These are phyloP conservation scores for Octopus sinensis DNA, from an alignment of 1,140 invertebrate species.

Conservation along the genomic window DNA sequence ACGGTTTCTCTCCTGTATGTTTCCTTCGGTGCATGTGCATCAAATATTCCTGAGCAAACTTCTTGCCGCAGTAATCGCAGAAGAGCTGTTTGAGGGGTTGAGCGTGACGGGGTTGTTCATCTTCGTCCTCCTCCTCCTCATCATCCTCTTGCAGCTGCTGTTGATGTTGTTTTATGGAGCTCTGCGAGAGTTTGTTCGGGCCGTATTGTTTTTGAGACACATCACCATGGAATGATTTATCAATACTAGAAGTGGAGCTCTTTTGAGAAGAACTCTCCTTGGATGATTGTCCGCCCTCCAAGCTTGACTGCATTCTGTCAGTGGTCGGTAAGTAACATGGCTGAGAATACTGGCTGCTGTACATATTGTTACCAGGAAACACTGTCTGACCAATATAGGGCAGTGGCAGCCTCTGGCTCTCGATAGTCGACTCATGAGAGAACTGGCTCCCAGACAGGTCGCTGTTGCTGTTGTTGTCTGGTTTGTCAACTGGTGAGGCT, in stretches of 20 bases:
- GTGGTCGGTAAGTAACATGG: neutral
- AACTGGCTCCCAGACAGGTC: neutral
- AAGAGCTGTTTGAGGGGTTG: neutral
- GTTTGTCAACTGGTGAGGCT: neutral
- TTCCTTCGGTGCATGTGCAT: neutral
- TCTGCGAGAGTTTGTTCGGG: too few relatives aligned
- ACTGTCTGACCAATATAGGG: neutral
- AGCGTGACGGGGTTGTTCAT: too few relatives aligned
- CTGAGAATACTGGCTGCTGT: neutral
- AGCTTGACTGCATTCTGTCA: neutral
- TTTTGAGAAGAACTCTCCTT: neutral
- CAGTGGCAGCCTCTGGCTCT: neutral
- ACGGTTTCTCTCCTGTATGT: slow-evolving; percentile 72
- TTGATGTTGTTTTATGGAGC: too few relatives aligned
- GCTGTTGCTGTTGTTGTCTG: neutral
- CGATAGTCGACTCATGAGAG: neutral
- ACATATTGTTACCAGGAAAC: neutral
- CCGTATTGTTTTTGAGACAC: neutral
- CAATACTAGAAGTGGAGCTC: neutral
- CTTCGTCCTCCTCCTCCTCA: too few relatives aligned
- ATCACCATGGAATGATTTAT: neutral
- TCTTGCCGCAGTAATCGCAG: neutral
- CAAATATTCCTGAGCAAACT: slow-evolving; percentile 1
- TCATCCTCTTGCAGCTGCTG: too few relatives aligned
- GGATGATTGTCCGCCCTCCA: neutral